Evolutionary conservation across 2,113 vertebrate species (phyloP).

Genomic region (Myrmecophaga tridactyla): DNA sequence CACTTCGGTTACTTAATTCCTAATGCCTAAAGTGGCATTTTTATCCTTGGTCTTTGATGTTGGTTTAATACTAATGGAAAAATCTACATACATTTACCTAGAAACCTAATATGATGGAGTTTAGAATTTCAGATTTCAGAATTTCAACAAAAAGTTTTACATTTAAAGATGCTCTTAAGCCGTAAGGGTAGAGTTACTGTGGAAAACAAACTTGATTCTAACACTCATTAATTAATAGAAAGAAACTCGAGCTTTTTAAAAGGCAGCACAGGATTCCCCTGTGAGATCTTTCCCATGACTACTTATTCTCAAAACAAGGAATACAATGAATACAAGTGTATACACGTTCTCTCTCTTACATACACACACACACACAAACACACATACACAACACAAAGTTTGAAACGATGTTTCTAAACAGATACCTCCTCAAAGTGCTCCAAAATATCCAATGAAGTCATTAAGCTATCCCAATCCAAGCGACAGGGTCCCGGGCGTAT

Average conservation of each 20-base stretch:
- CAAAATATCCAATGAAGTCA: slow-evolving; percentile 90
- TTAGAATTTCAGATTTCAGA: slow-evolving; percentile 50
- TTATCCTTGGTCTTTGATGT: slow-evolving; percentile 33
- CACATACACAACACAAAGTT: neutral
- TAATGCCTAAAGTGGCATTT: neutral
- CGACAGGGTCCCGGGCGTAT: slow-evolving; percentile 89
- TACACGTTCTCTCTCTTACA: fast-evolving
- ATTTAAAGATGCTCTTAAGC: slow-evolving; percentile 2
- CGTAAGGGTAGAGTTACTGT: neutral
- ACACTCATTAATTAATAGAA: neutral
- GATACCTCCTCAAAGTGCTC: slow-evolving; percentile 87
- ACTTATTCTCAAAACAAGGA: neutral
- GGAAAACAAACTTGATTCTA: neutral
- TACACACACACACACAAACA: neutral
- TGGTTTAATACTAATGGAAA: neutral
- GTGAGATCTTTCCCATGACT: neutral
- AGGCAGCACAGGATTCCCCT: neutral
- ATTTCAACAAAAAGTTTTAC: neutral
- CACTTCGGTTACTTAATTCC: neutral
- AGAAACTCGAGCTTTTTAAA: neutral
- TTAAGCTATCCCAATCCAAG: slow-evolving; percentile 88
- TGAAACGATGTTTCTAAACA: neutral
- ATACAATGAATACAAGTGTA: neutral
- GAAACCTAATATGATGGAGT: neutral
- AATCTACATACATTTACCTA: neutral